Evolutionary conservation across 2,113 vertebrate species (phyloP).

Genomic region (Cacatua alba): DNA sequence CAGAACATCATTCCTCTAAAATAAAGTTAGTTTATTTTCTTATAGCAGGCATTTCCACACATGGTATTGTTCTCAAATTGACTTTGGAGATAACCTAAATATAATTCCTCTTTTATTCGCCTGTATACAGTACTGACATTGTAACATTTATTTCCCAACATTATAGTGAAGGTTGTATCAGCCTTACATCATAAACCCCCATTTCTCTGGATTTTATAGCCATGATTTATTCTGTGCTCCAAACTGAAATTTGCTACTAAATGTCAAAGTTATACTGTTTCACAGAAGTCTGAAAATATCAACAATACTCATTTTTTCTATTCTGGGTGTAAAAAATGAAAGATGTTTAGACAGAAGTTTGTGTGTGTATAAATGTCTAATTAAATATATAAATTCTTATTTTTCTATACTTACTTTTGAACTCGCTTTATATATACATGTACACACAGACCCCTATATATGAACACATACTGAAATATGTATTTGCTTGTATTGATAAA

Average conservation of each 20-base stretch:
- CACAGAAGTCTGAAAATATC: not conserved
- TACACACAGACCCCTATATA: not conserved
- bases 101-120: not conserved
- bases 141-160: not conserved
- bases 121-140: not conserved
- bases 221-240: not conserved
- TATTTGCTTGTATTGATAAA: not conserved
- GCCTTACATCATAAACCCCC: not conserved
- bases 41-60: not conserved
- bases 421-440: not conserved
- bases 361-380: not conserved
- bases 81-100: constrained; percentile 26
- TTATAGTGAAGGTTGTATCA: not conserved
- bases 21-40: constrained; percentile 26
- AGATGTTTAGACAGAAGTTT: not conserved
- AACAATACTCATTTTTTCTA: not conserved
- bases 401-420: not conserved
- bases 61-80: not conserved
- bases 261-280: not conserved
- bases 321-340: not conserved
- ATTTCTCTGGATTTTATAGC: constrained; percentile 10
- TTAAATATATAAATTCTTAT: not conserved
- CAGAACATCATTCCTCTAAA: not conserved
- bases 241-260: constrained; percentile 16
- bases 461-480: not conserved